A percentile compares a stretch with the other conserved stretches of the same genome.
phyloP scores from a whole-genome alignment of 2,797 vertebrate genomes.

The Pygocentrus nattereri region DNA sequence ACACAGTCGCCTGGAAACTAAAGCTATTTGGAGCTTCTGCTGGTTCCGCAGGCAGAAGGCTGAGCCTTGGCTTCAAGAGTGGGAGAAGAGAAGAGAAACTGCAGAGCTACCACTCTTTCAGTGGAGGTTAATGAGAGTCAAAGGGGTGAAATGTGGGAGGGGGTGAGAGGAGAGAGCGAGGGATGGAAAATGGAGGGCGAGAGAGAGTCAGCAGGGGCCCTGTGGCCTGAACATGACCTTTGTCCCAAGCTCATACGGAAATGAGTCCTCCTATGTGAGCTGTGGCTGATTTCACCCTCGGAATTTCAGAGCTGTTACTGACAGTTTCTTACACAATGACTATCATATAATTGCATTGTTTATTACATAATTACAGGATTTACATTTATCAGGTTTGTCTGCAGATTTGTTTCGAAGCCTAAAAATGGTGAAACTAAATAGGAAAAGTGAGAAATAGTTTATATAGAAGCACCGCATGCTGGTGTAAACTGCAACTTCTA shows the following conservation, averaged over 20 bases:
- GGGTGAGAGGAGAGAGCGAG: background rate
- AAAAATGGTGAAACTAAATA: too few relatives aligned
- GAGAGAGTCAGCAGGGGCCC: background rate
- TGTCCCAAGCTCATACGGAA: too few relatives aligned
- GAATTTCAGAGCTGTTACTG: too few relatives aligned
- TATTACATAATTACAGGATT: too few relatives aligned
- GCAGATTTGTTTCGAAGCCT: too few relatives aligned
- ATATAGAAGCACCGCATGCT: too few relatives aligned
- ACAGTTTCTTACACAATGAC: too few relatives aligned
- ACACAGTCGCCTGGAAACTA: background rate
- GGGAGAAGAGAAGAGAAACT: background rate
- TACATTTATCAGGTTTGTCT: too few relatives aligned
- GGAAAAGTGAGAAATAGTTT: too few relatives aligned
- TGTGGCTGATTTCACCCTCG: background rate
- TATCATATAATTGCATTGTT: too few relatives aligned
- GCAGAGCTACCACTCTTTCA: background rate
- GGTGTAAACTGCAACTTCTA: too few relatives aligned
- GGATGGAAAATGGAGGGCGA: background rate
- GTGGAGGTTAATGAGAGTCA: background rate
- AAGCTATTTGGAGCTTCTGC: background rate
- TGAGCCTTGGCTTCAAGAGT: background rate
- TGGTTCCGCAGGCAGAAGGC: background rate
- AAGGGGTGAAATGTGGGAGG: background rate
- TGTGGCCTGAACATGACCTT: background rate
- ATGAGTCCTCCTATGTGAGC: background rate